These are phyloP conservation scores for Kuschelorhynchus macadamiae DNA, from an alignment of 2,888 invertebrate genomes.

Conservation along the genomic window DNA sequence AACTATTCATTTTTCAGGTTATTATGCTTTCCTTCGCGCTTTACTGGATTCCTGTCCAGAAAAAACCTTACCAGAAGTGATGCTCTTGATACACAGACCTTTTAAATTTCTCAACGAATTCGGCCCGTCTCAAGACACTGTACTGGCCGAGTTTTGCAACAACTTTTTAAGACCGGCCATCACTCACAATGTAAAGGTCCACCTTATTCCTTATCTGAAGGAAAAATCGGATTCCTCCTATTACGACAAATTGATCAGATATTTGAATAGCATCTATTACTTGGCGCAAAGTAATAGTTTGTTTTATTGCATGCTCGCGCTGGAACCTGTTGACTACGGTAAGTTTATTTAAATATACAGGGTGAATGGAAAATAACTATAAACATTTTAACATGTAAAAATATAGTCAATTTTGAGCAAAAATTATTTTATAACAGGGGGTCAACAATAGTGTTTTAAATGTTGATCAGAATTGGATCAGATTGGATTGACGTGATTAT, in stretches of 20 bases:
- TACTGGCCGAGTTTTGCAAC: conserved; percentile 74
- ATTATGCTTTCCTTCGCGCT: conserved; percentile 80
- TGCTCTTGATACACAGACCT: conserved; percentile 84
- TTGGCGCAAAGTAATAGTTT: conserved; percentile 71
- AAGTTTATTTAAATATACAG: conserved; percentile 61
- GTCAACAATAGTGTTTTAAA: no score
- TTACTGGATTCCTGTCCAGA: conserved; percentile 79
- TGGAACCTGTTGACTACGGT: conserved; percentile 79
- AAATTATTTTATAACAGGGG: no score
- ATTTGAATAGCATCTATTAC: conserved; percentile 61
- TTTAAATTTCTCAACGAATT: conserved; percentile 72
- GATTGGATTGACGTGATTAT: no score
- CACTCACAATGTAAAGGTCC: conserved; percentile 78
- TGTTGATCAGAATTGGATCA: no score
- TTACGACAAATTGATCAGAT: conserved; percentile 68
- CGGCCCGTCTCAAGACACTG: conserved; percentile 70
- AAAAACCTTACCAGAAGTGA: conserved; percentile 75
- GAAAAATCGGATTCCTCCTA: conserved; percentile 65
- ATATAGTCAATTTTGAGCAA: background rate
- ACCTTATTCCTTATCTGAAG: conserved; percentile 79
- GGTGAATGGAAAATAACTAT: background rate
- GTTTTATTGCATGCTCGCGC: conserved; percentile 77
- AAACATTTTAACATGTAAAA: background rate
- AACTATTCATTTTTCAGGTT: conserved; percentile 70
- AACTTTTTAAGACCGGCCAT: conserved; percentile 79